A percentile compares a stretch with the other conserved stretches of the same genome.
These are phyloP conservation scores for Zaprionus lachaisei DNA, from an alignment of 1,140 invertebrate species.

Conservation along the genomic window DNA sequence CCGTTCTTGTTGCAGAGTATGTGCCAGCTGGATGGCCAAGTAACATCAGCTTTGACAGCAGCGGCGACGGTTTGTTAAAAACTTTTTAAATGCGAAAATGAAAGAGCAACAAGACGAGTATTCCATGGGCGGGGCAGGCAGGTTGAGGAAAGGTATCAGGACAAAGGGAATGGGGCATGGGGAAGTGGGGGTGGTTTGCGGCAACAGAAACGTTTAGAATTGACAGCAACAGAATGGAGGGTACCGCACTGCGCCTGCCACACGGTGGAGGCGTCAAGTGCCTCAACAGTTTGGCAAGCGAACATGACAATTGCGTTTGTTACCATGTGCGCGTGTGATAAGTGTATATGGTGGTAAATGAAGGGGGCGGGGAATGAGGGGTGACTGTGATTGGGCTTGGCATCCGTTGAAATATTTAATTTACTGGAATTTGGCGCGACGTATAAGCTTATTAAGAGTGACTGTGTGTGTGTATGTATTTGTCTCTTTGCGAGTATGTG, in stretches of 20 bases:
- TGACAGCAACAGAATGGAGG: conserved; percentile 74
- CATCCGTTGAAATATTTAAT: conserved; percentile 73
- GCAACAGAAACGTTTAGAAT: conserved; percentile 50
- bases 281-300: conserved; percentile 68
- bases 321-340: conserved; percentile 4
- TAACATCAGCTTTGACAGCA: conserved; percentile 22
- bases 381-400: not conserved
- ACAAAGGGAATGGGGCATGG: not conserved
- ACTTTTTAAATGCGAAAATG: conserved; percentile 78
- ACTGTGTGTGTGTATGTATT: not conserved
- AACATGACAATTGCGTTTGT: conserved; percentile 77
- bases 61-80: conserved; percentile 60
- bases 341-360: not conserved
- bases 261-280: conserved; percentile 62
- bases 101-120: conserved; percentile 76
- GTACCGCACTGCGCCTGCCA: conserved; percentile 35
- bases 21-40: conserved; percentile 20
- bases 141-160: not conserved
- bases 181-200: not conserved
- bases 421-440: conserved; percentile 74
- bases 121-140: conserved; percentile 11
- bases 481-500: conserved; percentile 19
- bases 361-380: not conserved
- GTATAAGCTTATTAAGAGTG: conserved; percentile 77
- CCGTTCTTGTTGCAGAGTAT: not conserved